Base-by-base conservation (phyloP, 2,797 vertebrate species). In the Catostomus latipinnis region DNA sequence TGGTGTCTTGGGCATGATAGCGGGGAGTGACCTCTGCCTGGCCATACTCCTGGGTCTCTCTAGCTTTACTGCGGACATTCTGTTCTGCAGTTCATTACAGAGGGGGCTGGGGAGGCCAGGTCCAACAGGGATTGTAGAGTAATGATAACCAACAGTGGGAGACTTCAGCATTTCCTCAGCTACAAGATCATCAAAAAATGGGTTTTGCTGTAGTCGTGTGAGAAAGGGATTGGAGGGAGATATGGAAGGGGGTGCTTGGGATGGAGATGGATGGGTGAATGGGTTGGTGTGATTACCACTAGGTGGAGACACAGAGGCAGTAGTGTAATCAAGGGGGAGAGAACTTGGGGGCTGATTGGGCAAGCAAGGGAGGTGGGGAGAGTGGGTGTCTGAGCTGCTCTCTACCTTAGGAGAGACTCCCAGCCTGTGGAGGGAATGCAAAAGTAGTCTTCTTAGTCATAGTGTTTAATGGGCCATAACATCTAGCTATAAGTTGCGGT, bases 331-430 rank as follows among this genome's bases (percentile, higher is more conserved):
- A 48, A 90, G 89, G 86, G 90, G 89, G 53, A 81, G 91, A 91
- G 93, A 89, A 88, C 78, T 83, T 60, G 87, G 88, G 83, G 86
- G 86, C 80, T 87, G 85, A 56, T 82, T 78, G 84, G 92, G 93
- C 90, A 91, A 94, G 91, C 91, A 79, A 88, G 93, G 90, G 93
- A 91, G 88, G 86, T 89, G 88, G 91, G 90, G 93, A 93, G 90
- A 92, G 93, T 92, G 92, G 88, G 92, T 91, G 74, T 94, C 95
- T 93, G 96, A 94, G 95, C 92, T 95, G 95, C 95, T 94, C 96
- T 98, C 97, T 97, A 97, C 96, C 94, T 96, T 96, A 97, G 96
- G 94, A 96, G 96, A 96, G 94, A 96, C 95, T 96, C 97, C 95
- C 96, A 96, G 96, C 96, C 97, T 98, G 96, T 95, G 95, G 94